Evolutionary conservation across 2,113 vertebrate genomes (phyloP), one percentile per base, ranked within the genome.

Genomic region (Carassius gibelio): DNA sequence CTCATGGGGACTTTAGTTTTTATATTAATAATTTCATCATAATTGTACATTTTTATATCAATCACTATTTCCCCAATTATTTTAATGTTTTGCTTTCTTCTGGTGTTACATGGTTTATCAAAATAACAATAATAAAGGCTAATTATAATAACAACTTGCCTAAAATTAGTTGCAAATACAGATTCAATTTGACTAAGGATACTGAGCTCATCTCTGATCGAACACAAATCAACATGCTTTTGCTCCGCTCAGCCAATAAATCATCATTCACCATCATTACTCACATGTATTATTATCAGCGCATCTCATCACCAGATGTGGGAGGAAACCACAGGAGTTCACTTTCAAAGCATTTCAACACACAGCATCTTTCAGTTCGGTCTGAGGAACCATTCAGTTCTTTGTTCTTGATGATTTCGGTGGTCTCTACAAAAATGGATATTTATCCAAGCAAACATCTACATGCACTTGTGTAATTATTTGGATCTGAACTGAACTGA

Each of bases 251-350:
- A 21, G 8, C 17, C 36, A 71, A 38, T 19, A 38, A 38, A 2
- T 71, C 68, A 76, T 30, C 23, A 34, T 17, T 48, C 57, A 50
- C 6, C 4, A 0, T 36, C 55, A 61, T 6, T 74, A 42, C 81
- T 83, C 23, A 21, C 23, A 26, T 50, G 57, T 21, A n/a, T 34
- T 45, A 1, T 34, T 45, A 81, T 66, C 69, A 26, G 19, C 30
- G 3, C 45, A 55, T 68, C 13, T 87, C 76, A 85, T 84, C 83
- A 87, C 83, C 87, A 88, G 88, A 91, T 83, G 86, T 89, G 88
- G 85, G 64, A 57, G 72, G 79, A 78, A 88, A 76, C 66, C 75
- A 68, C 81, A 21, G 19, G 10, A 42, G 69, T 78, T 57, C 71
- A n/a, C 11, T 84, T 85, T 87, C 61, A 66, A 72, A 81, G 45